A percentile compares a stretch with the other conserved stretches of the same genome.
Conservation (phyloP, 2,888 invertebrate species). For the Stramonita haemastoma region DNA sequence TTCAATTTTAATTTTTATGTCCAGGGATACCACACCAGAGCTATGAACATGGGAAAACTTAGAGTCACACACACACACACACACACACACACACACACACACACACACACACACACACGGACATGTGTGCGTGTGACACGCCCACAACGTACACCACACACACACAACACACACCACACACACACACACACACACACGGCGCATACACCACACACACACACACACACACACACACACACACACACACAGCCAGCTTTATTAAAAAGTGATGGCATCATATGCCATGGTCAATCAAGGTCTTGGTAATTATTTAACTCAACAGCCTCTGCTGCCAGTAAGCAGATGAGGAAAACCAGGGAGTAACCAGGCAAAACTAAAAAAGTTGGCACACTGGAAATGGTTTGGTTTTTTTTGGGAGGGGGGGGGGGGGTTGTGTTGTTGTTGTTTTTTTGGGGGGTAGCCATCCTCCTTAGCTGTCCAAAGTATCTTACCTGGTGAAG, state of each 20-base stretch:
- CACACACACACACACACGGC: neutral
- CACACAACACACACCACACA: neutral
- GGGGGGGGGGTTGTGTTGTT: too few species aligned
- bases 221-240: neutral
- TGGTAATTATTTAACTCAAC: neutral
- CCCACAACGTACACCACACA: too few species aligned
- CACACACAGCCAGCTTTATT: neutral
- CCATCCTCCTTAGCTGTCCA: too few species aligned
- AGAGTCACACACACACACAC: neutral
- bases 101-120: neutral
- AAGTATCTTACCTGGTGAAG: conserved; percentile 55
- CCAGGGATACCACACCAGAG: neutral
- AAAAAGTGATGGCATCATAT: neutral
- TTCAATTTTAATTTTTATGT: neutral
- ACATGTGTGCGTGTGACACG: too few species aligned
- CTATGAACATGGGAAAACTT: neutral
- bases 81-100: neutral
- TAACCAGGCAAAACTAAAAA: too few species aligned
- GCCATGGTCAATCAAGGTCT: neutral
- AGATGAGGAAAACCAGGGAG: too few species aligned
- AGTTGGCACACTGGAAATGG: too few species aligned
- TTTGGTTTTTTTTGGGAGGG: too few species aligned
- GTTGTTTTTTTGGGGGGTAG: too few species aligned
- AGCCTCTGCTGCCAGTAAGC: too few species aligned
- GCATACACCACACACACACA: neutral